Evolutionary conservation across 2,113 vertebrate species (phyloP).

Genomic region (Pogonocichla stellata): DNA sequence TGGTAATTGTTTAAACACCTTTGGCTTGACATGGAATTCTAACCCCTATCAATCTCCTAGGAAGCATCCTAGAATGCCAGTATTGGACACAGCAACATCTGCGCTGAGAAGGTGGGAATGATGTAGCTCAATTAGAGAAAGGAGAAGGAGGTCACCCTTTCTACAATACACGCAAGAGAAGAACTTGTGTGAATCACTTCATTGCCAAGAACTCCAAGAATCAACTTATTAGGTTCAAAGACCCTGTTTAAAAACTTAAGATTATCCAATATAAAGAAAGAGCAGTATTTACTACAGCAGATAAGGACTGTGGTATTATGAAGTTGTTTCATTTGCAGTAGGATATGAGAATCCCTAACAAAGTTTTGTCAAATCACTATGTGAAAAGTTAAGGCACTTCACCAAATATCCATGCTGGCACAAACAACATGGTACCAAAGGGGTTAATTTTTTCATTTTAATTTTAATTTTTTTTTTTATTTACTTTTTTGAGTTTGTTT

Average conservation of each 20-base stretch:
- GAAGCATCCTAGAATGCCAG: background rate
- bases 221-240: background rate
- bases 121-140: background rate
- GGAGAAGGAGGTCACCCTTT: background rate
- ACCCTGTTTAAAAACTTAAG: background rate
- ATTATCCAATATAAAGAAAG: background rate
- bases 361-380: background rate
- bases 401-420: background rate
- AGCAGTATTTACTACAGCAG: background rate
- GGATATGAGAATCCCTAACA: background rate
- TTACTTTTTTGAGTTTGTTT: background rate
- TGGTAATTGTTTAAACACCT: background rate
- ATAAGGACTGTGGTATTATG: background rate
- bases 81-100: background rate
- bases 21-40: background rate
- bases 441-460: background rate
- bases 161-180: background rate
- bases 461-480: background rate
- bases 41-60: background rate
- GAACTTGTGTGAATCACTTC: background rate
- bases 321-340: background rate
- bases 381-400: background rate
- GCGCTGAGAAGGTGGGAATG: background rate
- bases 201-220: background rate
- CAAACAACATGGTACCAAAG: background rate